Base-by-base conservation (phyloP, 2,888 invertebrate genomes). In the Dione vanillae region DNA sequence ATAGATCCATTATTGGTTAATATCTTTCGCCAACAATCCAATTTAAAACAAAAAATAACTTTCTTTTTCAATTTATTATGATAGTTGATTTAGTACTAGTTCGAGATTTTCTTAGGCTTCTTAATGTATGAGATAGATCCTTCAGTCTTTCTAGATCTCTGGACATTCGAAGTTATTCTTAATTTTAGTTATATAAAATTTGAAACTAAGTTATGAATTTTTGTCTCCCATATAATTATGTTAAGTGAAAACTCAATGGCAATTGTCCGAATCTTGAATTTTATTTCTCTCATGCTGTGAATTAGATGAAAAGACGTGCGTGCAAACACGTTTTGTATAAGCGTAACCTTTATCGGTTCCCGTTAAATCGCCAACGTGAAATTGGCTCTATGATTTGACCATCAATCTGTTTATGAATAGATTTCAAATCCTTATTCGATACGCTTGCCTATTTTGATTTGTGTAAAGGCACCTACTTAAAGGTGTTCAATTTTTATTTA, bases 241-340 rank as follows among this genome's bases (percentile, higher is more conserved):
- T 43, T 47, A 43, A 67, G 37, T 56, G 37, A 47, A 35, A 61
- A 47, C 49, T 37, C 47, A 43, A 27, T 40, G 47, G 52, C 19
- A 71, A 62, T 41, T 47, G 45, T 37, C 51, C 70, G 72, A 72
- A 77, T 67, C 45, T 71, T 49, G 56, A 45, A 74, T 71, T 74
- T 74, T 74, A 81, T 83, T 80, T 80, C 79, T 77, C 81, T 77
- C 86, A 82, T 80, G 87, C 85, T 88, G 86, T 52, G 87, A 75
- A 76, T 74, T 72, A 78, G 83, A 86, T 86, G 73, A 79, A 71
- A 67, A 74, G 78, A 79, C 84, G 89, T 86, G 86, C 89, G 84
- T 75, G 83, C 81, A 78, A 74, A 82, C 80, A 74, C 73, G 72
- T 75, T 76, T 78, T 76, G 72, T 72, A 70, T 70, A 70, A 72